Percentiles rank a stretch among this genome's conserved stretches.
These are phyloP conservation scores for Oryctolagus cuniculus DNA, from an alignment of 2,113 vertebrate species.

Conservation along the genomic window mOryCun1.1 NC_091438.1:130296001-130296500, in stretches of 20 bases:
- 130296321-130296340: neutral
- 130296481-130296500: neutral
- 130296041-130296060: neutral
- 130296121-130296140: neutral
- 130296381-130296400: neutral
- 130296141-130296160: neutral
- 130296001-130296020: neutral
- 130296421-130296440: neutral
- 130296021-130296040: slow-evolving; percentile 5
- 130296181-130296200: neutral
- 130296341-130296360: neutral
- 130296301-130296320: neutral
- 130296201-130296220: neutral
- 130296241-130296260: neutral
- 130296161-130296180: neutral
- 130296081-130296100: neutral
- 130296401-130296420: neutral
- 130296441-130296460: neutral
- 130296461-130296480: neutral
- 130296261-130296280: neutral
- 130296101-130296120: neutral
- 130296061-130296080: neutral
- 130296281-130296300: neutral
- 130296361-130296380: slow-evolving; percentile 1
- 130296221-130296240: slow-evolving; percentile 28